Evolutionary conservation across 2,797 vertebrate genomes (phyloP), one percentile per base, ranked within the genome.

Genomic region (Crypturellus tataupa): DNA sequence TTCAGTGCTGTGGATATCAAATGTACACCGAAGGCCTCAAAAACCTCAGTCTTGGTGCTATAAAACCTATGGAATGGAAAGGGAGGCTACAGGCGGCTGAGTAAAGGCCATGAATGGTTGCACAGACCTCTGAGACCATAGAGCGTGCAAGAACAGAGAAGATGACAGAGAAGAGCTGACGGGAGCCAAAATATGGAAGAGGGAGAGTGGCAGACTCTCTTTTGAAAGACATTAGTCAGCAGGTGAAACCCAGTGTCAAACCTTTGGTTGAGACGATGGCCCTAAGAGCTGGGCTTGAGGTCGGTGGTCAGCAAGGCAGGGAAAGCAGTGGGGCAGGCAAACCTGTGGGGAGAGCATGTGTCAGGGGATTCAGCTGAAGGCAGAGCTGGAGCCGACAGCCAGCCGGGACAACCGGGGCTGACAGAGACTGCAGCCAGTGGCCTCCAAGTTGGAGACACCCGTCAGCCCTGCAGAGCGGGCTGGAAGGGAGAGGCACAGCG

Each of bases 381-480:
- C 29, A 55, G 69, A 25, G 15, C 25, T 55, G 44, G 8, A 14
- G 46, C 23, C 27, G 60, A 6, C 27, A 18, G 53, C 8, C 10
- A 18, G 25, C 68, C 53, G 4, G 5, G 21, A 62, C 62, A 49
- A 93, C 49, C 15, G 33, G 80, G 27, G 51, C 42, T 67, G 64
- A 67, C 3, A 27, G 25, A 35, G 51, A 17, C 33, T 67, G 31
- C 9, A 71, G 5, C 23, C 62, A 0, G 0, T 6, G 44, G 47
- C 53, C 42, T 85, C 47, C 58, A 81, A 64, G 72, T 31, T 81
- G 20, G 78, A 72, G 46, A 49, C 64, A 56, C 8, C 27, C 58
- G 60, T 86, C 65, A 44, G 47, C 27, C 58, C 35, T 60, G n/a
- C 20, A 39, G 35, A 83, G 70, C 16, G 88, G 73, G 31, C 31